Percentiles rank a stretch among this genome's conserved stretches.
Evolutionary conservation across 2,888 invertebrate species (phyloP).

Genomic region (Tyria jacobaeae): DNA sequence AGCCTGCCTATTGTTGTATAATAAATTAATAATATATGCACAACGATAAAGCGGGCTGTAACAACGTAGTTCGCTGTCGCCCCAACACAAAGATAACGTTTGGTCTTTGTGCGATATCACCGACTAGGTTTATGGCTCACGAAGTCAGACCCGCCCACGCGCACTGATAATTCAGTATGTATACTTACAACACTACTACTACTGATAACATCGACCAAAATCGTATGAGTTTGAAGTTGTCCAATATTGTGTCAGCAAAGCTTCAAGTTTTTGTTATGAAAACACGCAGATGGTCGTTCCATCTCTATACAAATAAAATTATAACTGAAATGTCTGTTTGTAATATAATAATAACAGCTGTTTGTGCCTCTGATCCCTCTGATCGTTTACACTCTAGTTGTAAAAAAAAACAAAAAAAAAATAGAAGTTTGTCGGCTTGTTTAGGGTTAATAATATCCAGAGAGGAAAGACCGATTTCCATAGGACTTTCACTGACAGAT

Average conservation of each 20-base stretch:
- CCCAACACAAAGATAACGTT: slow-evolving; percentile 45
- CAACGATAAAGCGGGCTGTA: slow-evolving; percentile 28
- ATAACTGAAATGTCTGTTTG: too few species aligned
- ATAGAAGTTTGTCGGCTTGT: too few species aligned
- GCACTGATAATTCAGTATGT: slow-evolving; percentile 47
- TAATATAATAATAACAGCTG: too few species aligned
- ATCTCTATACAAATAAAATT: too few species aligned
- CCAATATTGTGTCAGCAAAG: background rate
- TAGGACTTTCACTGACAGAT: too few species aligned
- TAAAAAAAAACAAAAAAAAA: too few species aligned
- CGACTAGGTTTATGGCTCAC: slow-evolving; percentile 53
- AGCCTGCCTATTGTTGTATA: slow-evolving; percentile 11
- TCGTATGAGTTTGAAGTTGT: slow-evolving; percentile 12
- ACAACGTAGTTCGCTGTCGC: slow-evolving; percentile 32
- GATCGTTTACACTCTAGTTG: too few species aligned
- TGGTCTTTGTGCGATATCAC: slow-evolving; percentile 49
- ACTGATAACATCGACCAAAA: slow-evolving; percentile 35
- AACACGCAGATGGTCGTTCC: background rate
- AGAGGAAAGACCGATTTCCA: too few species aligned
- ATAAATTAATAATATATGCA: slow-evolving; percentile 25
- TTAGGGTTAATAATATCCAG: too few species aligned
- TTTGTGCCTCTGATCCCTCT: too few species aligned
- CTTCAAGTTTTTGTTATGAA: slow-evolving; percentile 5
- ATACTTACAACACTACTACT: slow-evolving; percentile 19
- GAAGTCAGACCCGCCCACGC: slow-evolving; percentile 56